Evolutionary conservation across 2,888 invertebrate genomes (phyloP).

Genomic region (Neelides folsomi): DNA sequence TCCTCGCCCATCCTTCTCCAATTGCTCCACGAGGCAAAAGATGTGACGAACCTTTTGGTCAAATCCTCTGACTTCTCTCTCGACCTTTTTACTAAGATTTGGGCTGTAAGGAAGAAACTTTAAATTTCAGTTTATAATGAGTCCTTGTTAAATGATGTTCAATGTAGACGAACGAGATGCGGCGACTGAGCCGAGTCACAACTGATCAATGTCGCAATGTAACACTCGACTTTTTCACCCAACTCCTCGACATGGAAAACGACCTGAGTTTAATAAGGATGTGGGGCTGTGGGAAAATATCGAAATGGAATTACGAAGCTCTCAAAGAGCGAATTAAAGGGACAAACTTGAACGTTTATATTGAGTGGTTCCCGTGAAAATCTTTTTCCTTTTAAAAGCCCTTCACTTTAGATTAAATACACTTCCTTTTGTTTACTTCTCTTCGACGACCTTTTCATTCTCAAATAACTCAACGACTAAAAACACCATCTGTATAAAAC

Average conservation of each 20-base stretch:
- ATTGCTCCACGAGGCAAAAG: slow-evolving; percentile 32
- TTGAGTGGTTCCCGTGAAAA: slow-evolving; percentile 35
- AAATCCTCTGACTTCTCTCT: slow-evolving; percentile 33
- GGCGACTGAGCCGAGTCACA: slow-evolving; percentile 34
- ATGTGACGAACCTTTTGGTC: slow-evolving; percentile 35
- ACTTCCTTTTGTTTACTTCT: too few species aligned
- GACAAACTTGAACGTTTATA: slow-evolving; percentile 35
- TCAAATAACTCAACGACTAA: too few species aligned
- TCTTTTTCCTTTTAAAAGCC: not conserved
- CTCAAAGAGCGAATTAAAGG: slow-evolving; percentile 29
- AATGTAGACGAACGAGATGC: slow-evolving; percentile 36
- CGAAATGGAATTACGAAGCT: slow-evolving; percentile 22
- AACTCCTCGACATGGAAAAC: slow-evolving; percentile 34
- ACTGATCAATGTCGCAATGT: slow-evolving; percentile 35
- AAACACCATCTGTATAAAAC: too few species aligned
- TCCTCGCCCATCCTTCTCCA: slow-evolving; percentile 32
- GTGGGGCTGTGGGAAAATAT: slow-evolving; percentile 35
- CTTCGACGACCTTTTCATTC: too few species aligned
- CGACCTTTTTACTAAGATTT: slow-evolving; percentile 32
- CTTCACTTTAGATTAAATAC: too few species aligned
- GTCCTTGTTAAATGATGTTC: too few species aligned
- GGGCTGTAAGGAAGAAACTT: slow-evolving; percentile 32
- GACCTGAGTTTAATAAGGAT: slow-evolving; percentile 34
- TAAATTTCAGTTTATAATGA: too few species aligned
- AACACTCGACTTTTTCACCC: slow-evolving; percentile 27